These are phyloP conservation scores for Panurus biarmicus DNA, from an alignment of 2,113 vertebrate species.

Conservation along the genomic window DNA sequence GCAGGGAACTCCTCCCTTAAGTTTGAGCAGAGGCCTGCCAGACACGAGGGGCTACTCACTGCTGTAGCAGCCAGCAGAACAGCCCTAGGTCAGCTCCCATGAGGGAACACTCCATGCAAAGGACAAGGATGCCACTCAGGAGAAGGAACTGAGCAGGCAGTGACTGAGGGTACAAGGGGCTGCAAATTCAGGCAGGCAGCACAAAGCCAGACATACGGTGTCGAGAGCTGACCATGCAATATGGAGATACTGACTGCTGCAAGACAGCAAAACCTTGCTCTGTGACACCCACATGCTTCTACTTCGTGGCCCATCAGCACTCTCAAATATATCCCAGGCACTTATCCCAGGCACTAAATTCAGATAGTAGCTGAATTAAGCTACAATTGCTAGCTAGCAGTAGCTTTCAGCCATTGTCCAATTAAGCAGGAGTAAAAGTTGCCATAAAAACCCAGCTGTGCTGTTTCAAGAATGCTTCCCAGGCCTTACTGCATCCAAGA, in stretches of 20 bases:
- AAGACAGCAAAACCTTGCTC: background rate
- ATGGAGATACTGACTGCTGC: background rate
- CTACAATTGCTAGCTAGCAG: background rate
- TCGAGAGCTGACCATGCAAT: background rate
- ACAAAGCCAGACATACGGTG: background rate
- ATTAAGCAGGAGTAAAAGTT: conserved; percentile 5
- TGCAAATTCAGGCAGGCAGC: background rate
- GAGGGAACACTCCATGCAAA: background rate
- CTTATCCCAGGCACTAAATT: background rate
- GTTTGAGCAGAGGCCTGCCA: background rate
- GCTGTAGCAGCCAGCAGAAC: background rate
- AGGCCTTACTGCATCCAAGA: background rate
- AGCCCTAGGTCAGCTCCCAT: background rate
- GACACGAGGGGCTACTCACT: background rate
- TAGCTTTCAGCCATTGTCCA: background rate
- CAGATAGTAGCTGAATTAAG: background rate
- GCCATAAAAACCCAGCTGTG: background rate
- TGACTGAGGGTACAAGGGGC: background rate
- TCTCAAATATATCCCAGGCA: background rate
- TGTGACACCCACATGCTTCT: background rate
- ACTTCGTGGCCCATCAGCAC: background rate
- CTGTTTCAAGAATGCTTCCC: background rate
- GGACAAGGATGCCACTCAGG: background rate
- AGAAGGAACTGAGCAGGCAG: background rate
- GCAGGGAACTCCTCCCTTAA: background rate